Percentiles rank a stretch among this genome's conserved stretches.
Evolutionary conservation across 2,113 vertebrate genomes (phyloP).

Genomic region (Tragelaphus buxtoni): DNA sequence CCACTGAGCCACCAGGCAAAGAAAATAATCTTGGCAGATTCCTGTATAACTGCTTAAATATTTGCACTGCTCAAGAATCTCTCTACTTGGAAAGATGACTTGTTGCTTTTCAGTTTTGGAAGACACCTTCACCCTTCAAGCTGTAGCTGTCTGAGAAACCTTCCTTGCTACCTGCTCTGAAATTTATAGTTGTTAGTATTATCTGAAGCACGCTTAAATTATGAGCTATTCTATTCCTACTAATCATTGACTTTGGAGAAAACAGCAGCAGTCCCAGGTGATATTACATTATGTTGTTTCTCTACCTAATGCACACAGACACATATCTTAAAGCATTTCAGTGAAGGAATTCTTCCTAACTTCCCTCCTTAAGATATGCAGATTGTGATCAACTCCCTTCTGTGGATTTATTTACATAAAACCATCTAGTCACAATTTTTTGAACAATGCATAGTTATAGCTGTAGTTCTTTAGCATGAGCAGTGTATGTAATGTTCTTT

Average conservation of each 20-base stretch:
- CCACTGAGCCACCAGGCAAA: neutral
- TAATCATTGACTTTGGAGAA: conserved; percentile 10
- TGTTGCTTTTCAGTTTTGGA: neutral
- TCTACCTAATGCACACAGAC: neutral
- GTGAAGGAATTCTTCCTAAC: neutral
- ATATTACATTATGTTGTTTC: neutral
- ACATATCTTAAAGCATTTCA: conserved; percentile 5
- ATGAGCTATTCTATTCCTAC: neutral
- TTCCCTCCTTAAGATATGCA: neutral
- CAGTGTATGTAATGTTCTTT: neutral
- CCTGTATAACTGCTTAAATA: conserved; percentile 14
- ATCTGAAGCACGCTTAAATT: neutral
- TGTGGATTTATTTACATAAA: neutral
- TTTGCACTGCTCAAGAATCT: neutral
- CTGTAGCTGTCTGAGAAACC: neutral
- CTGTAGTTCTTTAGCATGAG: neutral
- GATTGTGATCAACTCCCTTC: neutral
- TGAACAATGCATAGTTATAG: neutral
- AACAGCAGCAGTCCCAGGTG: neutral
- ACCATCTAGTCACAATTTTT: neutral
- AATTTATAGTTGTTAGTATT: neutral
- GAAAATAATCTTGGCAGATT: conserved; percentile 40
- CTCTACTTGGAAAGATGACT: conserved; percentile 37
- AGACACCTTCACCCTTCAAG: neutral
- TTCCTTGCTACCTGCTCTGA: neutral